Percentiles rank a stretch among this genome's conserved stretches.
Evolutionary conservation across 1,140 invertebrate genomes (phyloP).

Genomic region (Goniozus legneri): DNA sequence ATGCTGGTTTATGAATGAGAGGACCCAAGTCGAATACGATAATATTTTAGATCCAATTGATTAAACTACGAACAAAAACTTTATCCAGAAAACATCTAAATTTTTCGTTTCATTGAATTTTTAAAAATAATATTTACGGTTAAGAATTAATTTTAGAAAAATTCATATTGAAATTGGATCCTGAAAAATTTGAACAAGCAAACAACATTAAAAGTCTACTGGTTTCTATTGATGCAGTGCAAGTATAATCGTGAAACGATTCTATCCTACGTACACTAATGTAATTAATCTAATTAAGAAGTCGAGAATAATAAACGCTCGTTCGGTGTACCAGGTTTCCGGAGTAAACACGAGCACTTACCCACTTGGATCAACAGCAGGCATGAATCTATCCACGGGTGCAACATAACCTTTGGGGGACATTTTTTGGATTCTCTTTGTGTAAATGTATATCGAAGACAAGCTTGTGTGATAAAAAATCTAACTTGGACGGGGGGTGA

Average conservation of each 20-base stretch:
- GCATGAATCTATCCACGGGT: slow-evolving; percentile 46
- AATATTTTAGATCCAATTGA: no score
- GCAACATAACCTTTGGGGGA: slow-evolving; percentile 31
- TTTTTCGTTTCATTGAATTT: no score
- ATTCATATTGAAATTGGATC: neutral
- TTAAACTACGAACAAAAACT: no score
- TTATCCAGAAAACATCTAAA: no score
- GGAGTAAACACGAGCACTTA: slow-evolving; percentile 43
- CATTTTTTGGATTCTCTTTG: no score
- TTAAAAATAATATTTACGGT: no score
- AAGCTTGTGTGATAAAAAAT: no score
- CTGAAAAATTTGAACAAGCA: slow-evolving; percentile 12
- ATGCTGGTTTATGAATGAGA: no score
- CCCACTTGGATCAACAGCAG: slow-evolving; percentile 49
- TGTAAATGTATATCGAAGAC: no score
- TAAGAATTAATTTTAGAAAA: no score
- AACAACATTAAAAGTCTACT: slow-evolving; percentile 18
- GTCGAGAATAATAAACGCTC: slow-evolving; percentile 25
- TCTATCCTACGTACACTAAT: slow-evolving; percentile 9
- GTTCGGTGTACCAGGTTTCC: slow-evolving; percentile 13
- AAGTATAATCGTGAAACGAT: slow-evolving; percentile 9
- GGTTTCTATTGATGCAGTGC: slow-evolving; percentile 10
- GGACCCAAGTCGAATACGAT: no score
- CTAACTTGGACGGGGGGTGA: no score
- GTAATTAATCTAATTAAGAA: slow-evolving; percentile 20